These are phyloP conservation scores for Sarcophaga bullata DNA, from an alignment of 1,140 invertebrate species.

Conservation along the genomic window DNA sequence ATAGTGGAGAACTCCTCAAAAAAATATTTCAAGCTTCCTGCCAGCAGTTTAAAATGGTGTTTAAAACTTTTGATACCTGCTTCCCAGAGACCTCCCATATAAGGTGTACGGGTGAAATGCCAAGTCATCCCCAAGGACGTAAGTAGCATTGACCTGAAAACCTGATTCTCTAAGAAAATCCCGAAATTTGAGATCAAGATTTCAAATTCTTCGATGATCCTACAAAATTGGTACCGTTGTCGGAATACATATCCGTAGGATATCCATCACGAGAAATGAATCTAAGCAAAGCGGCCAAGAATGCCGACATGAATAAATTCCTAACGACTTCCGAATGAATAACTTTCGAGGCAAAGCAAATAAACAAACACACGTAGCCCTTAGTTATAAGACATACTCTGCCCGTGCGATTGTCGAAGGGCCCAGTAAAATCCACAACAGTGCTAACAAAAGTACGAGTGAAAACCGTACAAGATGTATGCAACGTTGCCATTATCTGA, in stretches of 20 bases:
- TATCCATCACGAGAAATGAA: constrained; percentile 46
- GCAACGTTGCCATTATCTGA: neutral
- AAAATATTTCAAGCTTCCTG: neutral
- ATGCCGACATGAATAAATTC: neutral
- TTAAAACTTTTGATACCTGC: neutral
- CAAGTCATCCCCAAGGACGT: no score
- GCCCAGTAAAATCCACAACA: constrained; percentile 3
- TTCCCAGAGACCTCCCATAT: no score
- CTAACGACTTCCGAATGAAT: constrained; percentile 7
- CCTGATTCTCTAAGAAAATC: no score
- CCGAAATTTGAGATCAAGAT: no score
- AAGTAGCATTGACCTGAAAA: no score
- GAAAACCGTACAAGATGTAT: neutral
- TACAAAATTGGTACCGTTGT: no score
- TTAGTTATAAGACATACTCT: constrained; percentile 1
- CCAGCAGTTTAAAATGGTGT: neutral
- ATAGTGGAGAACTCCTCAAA: no score
- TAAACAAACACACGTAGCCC: neutral
- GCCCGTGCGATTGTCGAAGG: neutral
- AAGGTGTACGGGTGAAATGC: no score
- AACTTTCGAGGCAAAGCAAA: neutral
- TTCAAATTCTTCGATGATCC: no score
- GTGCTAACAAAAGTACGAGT: neutral
- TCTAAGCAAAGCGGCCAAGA: neutral
- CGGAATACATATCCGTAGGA: constrained; percentile 51